Conservation (phyloP, 2,888 invertebrate species). For the Acanthococcus lagerstroemiae region DNA sequence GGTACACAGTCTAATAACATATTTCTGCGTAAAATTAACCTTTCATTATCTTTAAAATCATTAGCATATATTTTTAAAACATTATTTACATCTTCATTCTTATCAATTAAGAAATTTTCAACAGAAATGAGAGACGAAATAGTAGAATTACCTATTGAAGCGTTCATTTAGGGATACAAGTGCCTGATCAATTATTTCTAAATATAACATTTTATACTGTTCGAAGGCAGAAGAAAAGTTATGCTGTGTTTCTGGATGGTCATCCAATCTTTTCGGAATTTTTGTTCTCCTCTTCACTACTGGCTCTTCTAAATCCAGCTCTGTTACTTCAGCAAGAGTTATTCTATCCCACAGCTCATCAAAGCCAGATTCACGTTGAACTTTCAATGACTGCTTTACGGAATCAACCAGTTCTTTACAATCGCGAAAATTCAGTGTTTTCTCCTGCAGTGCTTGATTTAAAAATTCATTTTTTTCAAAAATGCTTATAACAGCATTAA, state of each 20-base stretch:
- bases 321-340: background rate
- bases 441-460: too few species aligned
- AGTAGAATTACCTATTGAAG: background rate
- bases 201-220: too few species aligned
- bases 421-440: too few species aligned
- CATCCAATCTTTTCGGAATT: background rate
- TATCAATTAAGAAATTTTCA: constrained; percentile 1
- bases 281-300: background rate
- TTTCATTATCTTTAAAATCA: too few species aligned
- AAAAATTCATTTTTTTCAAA: too few species aligned
- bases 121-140: too few species aligned
- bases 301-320: background rate
- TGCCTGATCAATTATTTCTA: background rate
- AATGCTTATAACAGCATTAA: too few species aligned
- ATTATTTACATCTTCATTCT: background rate
- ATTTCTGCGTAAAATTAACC: background rate
- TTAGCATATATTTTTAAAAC: background rate
- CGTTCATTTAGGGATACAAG: background rate
- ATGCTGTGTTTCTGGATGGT: constrained; percentile 2
- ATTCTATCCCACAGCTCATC: background rate
- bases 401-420: constrained; percentile 1
- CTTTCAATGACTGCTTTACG: too few species aligned
- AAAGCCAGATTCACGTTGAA: background rate
- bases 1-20: too few species aligned
- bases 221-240: background rate